Evolutionary conservation across 2,113 vertebrate genomes (phyloP).

Genomic region (Lipotes vexillifer): DNA sequence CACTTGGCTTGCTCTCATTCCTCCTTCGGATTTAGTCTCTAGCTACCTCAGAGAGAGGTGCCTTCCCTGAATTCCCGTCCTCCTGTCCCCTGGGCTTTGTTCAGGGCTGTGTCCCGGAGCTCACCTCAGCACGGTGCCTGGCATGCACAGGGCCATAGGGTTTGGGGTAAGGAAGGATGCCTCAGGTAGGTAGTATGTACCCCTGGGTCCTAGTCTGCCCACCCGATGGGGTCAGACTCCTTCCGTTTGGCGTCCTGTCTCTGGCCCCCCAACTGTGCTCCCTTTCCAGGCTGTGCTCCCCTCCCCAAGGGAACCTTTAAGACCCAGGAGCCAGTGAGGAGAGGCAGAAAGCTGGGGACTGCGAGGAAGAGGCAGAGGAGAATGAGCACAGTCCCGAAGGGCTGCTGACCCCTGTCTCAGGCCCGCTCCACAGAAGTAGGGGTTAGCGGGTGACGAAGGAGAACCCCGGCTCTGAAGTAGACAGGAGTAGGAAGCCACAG

Average conservation of each 20-base stretch:
- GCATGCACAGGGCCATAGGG: neutral
- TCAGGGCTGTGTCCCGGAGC: neutral
- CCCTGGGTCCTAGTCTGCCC: neutral
- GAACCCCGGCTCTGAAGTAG: neutral
- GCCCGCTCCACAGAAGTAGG: neutral
- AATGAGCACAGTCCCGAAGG: neutral
- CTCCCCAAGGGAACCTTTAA: neutral
- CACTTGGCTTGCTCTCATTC: neutral
- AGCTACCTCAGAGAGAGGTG: neutral
- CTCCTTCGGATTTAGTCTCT: neutral
- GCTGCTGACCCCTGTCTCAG: neutral
- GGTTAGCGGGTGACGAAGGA: neutral
- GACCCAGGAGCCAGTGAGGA: neutral
- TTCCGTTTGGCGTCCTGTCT: neutral
- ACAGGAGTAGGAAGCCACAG: neutral
- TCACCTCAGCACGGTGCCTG: neutral
- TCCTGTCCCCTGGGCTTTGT: neutral
- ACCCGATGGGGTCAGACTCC: neutral
- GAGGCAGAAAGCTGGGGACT: neutral
- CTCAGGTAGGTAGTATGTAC: neutral
- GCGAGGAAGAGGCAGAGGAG: neutral
- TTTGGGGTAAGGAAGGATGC: neutral
- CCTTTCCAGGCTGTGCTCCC: neutral
- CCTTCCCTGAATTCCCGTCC: neutral
- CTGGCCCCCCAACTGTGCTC: neutral